Percentiles rank a stretch among this genome's conserved stretches.
Evolutionary conservation across 2,888 invertebrate genomes (phyloP).

Genomic region (Spodoptera picta): DNA sequence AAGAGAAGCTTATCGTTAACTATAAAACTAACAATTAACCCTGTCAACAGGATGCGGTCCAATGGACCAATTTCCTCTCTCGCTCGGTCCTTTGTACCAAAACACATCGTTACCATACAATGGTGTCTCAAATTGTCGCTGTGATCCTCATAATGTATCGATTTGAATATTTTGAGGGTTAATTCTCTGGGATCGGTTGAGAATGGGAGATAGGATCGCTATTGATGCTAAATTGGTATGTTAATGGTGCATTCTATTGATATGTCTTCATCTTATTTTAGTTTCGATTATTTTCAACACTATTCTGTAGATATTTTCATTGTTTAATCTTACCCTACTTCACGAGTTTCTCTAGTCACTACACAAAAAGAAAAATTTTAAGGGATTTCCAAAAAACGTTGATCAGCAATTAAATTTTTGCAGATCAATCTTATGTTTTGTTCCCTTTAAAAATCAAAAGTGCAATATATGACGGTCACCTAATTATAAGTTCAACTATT

Average conservation of each 20-base stretch:
- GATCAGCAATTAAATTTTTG: no score
- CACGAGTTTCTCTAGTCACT: no score
- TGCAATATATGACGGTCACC: no score
- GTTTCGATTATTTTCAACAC: not conserved
- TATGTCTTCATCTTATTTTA: slow-evolving; percentile 8
- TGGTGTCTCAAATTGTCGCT: slow-evolving; percentile 63
- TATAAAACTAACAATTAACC: slow-evolving; percentile 59
- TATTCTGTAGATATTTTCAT: no score
- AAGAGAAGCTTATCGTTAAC: slow-evolving; percentile 29
- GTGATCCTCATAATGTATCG: slow-evolving; percentile 61
- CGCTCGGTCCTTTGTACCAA: slow-evolving; percentile 62
- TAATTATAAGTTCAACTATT: no score
- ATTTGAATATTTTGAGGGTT: slow-evolving; percentile 64
- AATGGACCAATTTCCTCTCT: slow-evolving; percentile 68
- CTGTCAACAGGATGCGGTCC: slow-evolving; percentile 58
- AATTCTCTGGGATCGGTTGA: slow-evolving; percentile 44
- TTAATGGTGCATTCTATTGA: slow-evolving; percentile 38
- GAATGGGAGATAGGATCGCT: slow-evolving; percentile 38
- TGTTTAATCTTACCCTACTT: no score
- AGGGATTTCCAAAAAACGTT: no score
- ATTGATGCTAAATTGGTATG: slow-evolving; percentile 43
- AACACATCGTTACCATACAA: slow-evolving; percentile 73
- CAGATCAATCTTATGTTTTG: no score
- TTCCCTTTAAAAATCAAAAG: no score
- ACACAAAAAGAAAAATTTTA: no score